These are phyloP conservation scores for Gavialis gangeticus DNA, from an alignment of 2,113 vertebrate genomes.

Conservation along the genomic window DNA sequence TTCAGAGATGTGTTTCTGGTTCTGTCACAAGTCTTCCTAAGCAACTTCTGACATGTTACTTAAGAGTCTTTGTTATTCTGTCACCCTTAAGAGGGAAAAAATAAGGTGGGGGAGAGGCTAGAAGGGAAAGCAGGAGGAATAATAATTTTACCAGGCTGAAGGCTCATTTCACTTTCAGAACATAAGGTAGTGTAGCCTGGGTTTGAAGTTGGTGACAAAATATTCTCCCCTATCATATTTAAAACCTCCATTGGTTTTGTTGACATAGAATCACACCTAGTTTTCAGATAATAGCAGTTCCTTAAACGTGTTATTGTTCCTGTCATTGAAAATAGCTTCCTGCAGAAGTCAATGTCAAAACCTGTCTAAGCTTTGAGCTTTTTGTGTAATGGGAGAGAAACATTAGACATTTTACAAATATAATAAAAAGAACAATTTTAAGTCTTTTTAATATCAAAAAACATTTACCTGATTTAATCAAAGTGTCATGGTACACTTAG, in stretches of 20 bases:
- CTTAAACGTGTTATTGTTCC: constrained; percentile 6
- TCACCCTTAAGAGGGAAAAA: background rate
- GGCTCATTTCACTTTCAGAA: background rate
- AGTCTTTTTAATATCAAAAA: background rate
- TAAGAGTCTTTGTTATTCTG: background rate
- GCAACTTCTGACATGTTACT: background rate
- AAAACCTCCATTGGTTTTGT: background rate
- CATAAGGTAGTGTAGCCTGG: background rate
- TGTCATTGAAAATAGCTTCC: constrained; percentile 39
- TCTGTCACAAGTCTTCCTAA: background rate
- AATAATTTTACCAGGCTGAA: background rate
- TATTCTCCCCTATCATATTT: background rate
- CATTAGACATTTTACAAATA: background rate
- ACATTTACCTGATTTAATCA: background rate
- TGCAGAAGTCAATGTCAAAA: constrained; percentile 22
- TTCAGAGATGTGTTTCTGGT: background rate
- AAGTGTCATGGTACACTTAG: background rate
- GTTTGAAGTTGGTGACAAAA: background rate
- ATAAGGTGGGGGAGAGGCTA: background rate
- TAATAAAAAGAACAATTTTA: background rate
- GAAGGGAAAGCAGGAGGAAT: background rate
- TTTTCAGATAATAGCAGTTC: constrained; percentile 48
- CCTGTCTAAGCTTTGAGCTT: background rate
- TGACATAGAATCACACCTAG: background rate
- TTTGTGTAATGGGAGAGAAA: background rate